phyloP scores from a whole-genome alignment of 2,113 vertebrate genomes.

The Corapipo altera region DNA sequence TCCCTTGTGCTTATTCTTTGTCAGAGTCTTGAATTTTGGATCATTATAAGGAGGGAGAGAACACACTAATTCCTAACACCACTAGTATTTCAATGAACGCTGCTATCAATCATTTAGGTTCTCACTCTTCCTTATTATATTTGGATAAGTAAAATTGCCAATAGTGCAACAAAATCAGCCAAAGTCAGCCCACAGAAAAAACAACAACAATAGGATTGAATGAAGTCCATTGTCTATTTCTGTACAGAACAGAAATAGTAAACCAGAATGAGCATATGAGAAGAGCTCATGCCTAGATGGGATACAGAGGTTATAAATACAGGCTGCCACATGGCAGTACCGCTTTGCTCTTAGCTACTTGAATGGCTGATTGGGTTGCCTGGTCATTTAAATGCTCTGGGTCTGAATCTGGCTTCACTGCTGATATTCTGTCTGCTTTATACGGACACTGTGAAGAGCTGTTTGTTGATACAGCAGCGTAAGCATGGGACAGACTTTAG shows the following conservation, averaged over 20 bases:
- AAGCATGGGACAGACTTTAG: background rate
- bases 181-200: background rate
- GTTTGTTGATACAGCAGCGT: background rate
- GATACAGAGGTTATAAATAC: background rate
- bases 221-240: conserved; percentile 47
- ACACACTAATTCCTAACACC: conserved; percentile 23
- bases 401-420: background rate
- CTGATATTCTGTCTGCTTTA: background rate
- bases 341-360: background rate
- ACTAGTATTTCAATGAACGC: conserved; percentile 11
- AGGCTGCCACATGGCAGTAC: background rate
- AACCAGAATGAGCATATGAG: background rate
- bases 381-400: background rate
- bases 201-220: conserved; percentile 29
- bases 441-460: fast-evolving
- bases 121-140: conserved; percentile 21
- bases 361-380: background rate
- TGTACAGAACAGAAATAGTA: conserved; percentile 48
- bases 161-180: conserved; percentile 5
- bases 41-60: conserved; percentile 1
- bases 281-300: background rate
- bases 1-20: conserved; percentile 64
- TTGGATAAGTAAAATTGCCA: conserved; percentile 9
- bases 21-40: conserved; percentile 66
- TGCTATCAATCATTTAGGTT: conserved; percentile 34